Evolutionary conservation across 2,888 invertebrate genomes (phyloP).

Genomic region (Drosophila maculinotata): DNA sequence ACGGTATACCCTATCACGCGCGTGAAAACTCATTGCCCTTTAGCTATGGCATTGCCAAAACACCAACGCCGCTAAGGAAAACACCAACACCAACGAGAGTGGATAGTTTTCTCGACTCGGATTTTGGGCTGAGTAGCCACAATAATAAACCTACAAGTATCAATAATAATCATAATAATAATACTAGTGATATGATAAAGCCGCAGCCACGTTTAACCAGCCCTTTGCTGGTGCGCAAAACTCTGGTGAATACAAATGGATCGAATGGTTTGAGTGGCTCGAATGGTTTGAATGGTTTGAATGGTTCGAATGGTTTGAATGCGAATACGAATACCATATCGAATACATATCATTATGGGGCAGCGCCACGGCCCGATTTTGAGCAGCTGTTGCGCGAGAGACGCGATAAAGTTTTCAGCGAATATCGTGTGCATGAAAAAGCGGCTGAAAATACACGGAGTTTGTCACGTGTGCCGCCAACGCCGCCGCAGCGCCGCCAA

Average conservation of each 20-base stretch:
- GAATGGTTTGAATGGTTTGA: slow-evolving; percentile 55
- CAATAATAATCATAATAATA: slow-evolving; percentile 34
- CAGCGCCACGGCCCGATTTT: slow-evolving; percentile 83
- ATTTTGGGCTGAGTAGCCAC: slow-evolving; percentile 46
- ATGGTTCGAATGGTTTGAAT: slow-evolving; percentile 59
- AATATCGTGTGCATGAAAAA: slow-evolving; percentile 58
- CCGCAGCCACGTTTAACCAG: slow-evolving; percentile 91
- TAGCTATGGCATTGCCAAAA: slow-evolving; percentile 90
- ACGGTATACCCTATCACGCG: slow-evolving; percentile 94
- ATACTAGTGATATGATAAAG: slow-evolving; percentile 87
- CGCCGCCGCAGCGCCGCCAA: slow-evolving; percentile 57
- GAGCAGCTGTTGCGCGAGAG: slow-evolving; percentile 85
- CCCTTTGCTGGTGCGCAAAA: slow-evolving; percentile 93
- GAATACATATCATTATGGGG: slow-evolving; percentile 66
- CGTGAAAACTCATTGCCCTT: slow-evolving; percentile 95
- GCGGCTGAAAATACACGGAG: slow-evolving; percentile 41
- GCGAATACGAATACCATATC: slow-evolving; percentile 61
- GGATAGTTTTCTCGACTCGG: slow-evolving; percentile 77
- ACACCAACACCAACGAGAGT: slow-evolving; percentile 71
- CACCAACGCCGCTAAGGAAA: slow-evolving; percentile 79
- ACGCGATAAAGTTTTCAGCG: slow-evolving; percentile 84
- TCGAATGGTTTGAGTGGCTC: slow-evolving; percentile 42
- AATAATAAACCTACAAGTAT: slow-evolving; percentile 33
- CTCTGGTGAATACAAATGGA: slow-evolving; percentile 84
- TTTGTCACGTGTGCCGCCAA: slow-evolving; percentile 60